phyloP scores from a whole-genome alignment of 2,797 vertebrate species.

The Tolypeutes matacus region DNA sequence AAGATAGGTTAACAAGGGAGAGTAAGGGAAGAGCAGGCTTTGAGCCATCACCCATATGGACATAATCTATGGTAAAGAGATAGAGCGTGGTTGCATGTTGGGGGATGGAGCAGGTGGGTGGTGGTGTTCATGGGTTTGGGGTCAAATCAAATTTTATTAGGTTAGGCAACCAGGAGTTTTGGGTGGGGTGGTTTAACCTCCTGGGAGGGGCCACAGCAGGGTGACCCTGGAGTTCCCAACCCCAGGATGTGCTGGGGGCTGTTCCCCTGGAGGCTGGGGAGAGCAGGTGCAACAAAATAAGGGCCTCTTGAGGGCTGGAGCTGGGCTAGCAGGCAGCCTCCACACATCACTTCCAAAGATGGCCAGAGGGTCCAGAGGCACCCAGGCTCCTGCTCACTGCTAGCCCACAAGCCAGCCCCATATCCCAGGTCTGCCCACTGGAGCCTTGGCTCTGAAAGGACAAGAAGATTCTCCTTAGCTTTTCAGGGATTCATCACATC shows the following conservation, averaged over 20 bases:
- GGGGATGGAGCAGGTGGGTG: no score
- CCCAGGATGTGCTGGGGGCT: slow-evolving; percentile 41
- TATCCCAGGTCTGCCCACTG: not conserved
- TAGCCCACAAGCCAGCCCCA: slow-evolving; percentile 23
- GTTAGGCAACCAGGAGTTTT: not conserved
- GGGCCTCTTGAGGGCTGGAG: slow-evolving; percentile 69
- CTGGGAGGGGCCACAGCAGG: not conserved
- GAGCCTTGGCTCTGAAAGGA: slow-evolving; percentile 91
- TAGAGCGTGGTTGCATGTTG: no score
- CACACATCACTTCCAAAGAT: slow-evolving; percentile 84
- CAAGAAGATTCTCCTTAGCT: slow-evolving; percentile 91
- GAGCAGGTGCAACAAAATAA: slow-evolving; percentile 81
- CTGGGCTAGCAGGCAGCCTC: slow-evolving; percentile 62
- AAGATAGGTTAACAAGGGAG: no score
- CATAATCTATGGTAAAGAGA: no score
- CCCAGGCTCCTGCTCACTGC: slow-evolving; percentile 50
- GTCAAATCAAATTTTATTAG: no score
- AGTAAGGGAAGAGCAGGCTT: no score
- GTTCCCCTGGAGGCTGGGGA: slow-evolving; percentile 58
- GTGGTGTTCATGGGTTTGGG: no score
- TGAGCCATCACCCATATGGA: no score
- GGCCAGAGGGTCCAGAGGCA: slow-evolving; percentile 79
- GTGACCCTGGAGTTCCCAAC: not conserved
- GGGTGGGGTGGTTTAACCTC: not conserved
- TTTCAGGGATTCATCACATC: slow-evolving; percentile 92